Evolutionary conservation across 2,888 invertebrate species (phyloP), one percentile per base, ranked within the genome.

Genomic region (Sarcophaga rosellei): DNA sequence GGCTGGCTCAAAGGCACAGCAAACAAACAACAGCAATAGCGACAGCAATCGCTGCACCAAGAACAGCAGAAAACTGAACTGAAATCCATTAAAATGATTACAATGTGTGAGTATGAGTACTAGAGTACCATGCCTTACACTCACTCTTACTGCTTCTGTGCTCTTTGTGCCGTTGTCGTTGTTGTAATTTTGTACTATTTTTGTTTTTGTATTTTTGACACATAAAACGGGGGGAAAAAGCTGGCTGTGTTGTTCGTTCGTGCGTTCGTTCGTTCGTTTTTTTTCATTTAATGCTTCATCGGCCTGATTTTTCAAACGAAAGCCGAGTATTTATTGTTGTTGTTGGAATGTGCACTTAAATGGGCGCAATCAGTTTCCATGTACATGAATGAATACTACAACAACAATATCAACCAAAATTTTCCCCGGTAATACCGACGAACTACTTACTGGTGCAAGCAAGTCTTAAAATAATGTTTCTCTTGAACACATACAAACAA

Each of bases 341-440:
- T 75, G 65, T 65, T 70, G 65, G 75, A 75, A 81, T 83, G 86
- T 81, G 84, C 84, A 81, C 78, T 75, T 78, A 81, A 84, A 84
- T 86, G 81, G 75, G 81, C 86, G 78, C 86, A 77, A 84, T 84
- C 81, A 78, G 81, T 83, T 85, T 81, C 70, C 65, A 53, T 73
- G 44, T 44, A 35, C 35, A 59, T 78, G 72, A 57, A 73, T 76
- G 75, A 47, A 65, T 75, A 15, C 53, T 0, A 17, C 12, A 53
- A 53, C 53, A 53, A 53, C 4, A 15, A 53, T 15, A 3, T 15
- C 17, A 53, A 53, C 17, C 5, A 53, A 53, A 53, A 15, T 53
- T 53, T 53, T 53, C 15, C 53, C 53, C 53, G 53, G 53, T 53
- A 53, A 53, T 53, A 53, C 53, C 59, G 21, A 72, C 47, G 59